Evolutionary conservation across 2,888 invertebrate genomes (phyloP), one percentile per base, ranked within the genome.

Genomic region (Stenotaenia linearis): DNA sequence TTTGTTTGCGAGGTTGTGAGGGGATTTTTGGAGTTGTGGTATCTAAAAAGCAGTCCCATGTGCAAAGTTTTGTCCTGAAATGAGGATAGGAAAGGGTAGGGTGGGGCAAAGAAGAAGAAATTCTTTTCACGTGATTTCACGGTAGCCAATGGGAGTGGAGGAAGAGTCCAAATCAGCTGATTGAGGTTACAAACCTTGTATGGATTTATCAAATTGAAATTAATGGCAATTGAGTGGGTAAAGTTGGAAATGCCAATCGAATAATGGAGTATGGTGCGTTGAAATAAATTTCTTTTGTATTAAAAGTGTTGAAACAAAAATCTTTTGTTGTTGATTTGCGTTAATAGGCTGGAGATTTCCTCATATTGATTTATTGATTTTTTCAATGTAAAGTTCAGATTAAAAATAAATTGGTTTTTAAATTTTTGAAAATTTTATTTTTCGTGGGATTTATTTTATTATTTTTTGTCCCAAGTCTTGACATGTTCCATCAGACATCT

Each of bases 141-240:
- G 18, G 7, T 2, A 56, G 21, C 56, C 56, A 56, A 56, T 56
- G 21, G 56, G 56, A 56, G 15, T 56, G 9, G 2, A 18, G 56
- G 56, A 56, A 56, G 56, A 56, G 56, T 56, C 56, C 56, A 56
- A 18, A 56, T 56, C 56, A 56, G 56, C 56, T 56, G 56, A 56
- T 56, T 56, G 56, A 56, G 56, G 56, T 56, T 56, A 18, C 56
- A 56, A 18, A 56, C 56, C 56, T 56, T 18, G 56, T 18, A 18
- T 7, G 1, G 56, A 9, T 4, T 18, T n/a, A 50, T 10, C 12
- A n/a, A 50, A 50, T 50, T 50, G 50, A 50, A 7, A 5, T 50
- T n/a, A n/a, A n/a, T n/a, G n/a, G n/a, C n/a, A n/a, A n/a, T n/a
- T n/a, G n/a, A n/a, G n/a, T n/a, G n/a, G n/a, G n/a, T n/a, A n/a